These are phyloP conservation scores for Agrotis segetum DNA, from an alignment of 2,888 invertebrate species.

Conservation along the genomic window DNA sequence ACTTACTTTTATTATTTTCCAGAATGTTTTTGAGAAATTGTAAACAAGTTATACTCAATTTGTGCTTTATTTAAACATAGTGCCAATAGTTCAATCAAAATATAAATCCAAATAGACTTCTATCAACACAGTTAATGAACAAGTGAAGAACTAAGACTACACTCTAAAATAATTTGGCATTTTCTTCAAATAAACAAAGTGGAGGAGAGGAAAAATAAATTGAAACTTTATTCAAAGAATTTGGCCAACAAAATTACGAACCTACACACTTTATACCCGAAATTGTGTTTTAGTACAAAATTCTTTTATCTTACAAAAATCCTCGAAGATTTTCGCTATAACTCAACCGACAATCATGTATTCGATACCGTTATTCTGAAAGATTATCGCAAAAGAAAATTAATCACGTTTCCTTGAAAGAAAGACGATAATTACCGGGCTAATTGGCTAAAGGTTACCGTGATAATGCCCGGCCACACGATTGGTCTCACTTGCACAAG, in stretches of 20 bases:
- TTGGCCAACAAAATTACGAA: constrained; percentile 41
- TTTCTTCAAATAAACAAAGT: constrained; percentile 27
- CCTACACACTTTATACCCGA: constrained; percentile 38
- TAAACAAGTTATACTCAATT: no score
- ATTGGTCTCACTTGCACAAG: neutral
- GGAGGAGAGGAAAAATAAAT: constrained; percentile 34
- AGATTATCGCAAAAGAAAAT: constrained; percentile 30
- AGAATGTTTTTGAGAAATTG: neutral
- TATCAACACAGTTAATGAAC: neutral
- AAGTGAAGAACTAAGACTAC: neutral
- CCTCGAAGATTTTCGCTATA: constrained; percentile 6
- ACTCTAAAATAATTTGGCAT: constrained; percentile 27
- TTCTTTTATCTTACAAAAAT: constrained; percentile 22
- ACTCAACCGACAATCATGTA: constrained; percentile 15
- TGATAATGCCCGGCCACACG: neutral
- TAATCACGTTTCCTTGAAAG: constrained; percentile 35
- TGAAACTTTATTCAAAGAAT: constrained; percentile 50
- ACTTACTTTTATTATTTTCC: neutral
- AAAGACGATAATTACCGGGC: constrained; percentile 44
- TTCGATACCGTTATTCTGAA: constrained; percentile 22
- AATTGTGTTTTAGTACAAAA: constrained; percentile 28
- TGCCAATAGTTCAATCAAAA: neutral
- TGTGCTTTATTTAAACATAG: neutral
- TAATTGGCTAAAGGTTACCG: constrained; percentile 33
- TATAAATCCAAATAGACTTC: neutral